phyloP scores from a whole-genome alignment of 2,113 vertebrate species.

The Ranitomeya variabilis region DNA sequence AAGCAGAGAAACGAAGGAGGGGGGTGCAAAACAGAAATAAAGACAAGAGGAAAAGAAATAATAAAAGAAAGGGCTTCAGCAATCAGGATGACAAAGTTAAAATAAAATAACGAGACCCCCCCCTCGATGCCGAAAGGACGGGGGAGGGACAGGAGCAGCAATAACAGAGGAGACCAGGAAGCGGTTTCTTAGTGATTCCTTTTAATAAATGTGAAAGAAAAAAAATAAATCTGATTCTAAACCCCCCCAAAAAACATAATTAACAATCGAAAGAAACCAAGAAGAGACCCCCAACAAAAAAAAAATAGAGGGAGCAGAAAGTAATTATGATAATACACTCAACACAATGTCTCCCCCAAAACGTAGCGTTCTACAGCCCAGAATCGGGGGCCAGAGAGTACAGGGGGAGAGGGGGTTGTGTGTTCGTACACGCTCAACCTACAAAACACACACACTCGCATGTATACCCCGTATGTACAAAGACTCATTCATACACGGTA shows the following conservation, averaged over 20 bases:
- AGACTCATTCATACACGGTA: not conserved
- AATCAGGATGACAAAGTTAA: slow-evolving; percentile 14
- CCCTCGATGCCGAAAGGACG: no score
- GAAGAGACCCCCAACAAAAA: slow-evolving; percentile 25
- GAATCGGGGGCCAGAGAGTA: not conserved
- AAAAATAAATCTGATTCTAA: slow-evolving; percentile 48
- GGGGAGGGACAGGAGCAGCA: not conserved
- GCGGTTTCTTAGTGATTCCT: slow-evolving; percentile 51
- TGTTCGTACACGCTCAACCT: not conserved
- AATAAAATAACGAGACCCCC: not conserved
- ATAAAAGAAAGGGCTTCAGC: not conserved
- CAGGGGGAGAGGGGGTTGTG: slow-evolving; percentile 27
- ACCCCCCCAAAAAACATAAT: slow-evolving; percentile 9
- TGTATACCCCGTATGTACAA: not conserved
- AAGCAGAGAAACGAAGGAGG: not conserved
- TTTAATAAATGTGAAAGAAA: slow-evolving; percentile 57
- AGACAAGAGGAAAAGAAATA: not conserved
- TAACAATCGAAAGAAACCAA: slow-evolving; percentile 40
- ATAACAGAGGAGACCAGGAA: slow-evolving; percentile 17
- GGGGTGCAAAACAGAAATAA: not conserved
- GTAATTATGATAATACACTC: slow-evolving; percentile 43
- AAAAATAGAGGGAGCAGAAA: slow-evolving; percentile 34
- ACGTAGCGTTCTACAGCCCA: not conserved
- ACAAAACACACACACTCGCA: not conserved
- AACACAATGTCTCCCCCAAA: slow-evolving; percentile 34